These are phyloP conservation scores for Eupelmus urozonus DNA, from an alignment of 2,888 invertebrate species.

Conservation along the genomic window DNA sequence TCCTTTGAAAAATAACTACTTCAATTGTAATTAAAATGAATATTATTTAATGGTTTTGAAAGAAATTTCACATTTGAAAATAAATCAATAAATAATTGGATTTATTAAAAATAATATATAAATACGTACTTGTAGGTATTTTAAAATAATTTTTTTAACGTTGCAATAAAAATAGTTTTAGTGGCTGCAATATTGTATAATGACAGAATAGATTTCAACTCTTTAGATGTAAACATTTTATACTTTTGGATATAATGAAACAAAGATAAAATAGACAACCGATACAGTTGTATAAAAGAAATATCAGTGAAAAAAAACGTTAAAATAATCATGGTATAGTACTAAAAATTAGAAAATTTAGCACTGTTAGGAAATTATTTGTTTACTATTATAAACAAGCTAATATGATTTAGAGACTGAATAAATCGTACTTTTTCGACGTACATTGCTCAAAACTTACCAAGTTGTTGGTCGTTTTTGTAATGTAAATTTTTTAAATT, in stretches of 20 bases:
- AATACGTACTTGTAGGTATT: neutral
- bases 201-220: constrained; percentile 1
- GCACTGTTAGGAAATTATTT: constrained; percentile 14
- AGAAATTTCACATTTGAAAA: neutral
- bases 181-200: constrained; percentile 4
- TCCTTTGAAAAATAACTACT: neutral
- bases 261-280: constrained; percentile 31
- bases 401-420: constrained; percentile 28
- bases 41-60: neutral
- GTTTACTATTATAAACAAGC: constrained; percentile 10
- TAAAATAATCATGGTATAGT: constrained; percentile 14
- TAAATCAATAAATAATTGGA: no score
- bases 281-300: no score
- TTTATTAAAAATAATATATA: neutral
- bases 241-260: constrained; percentile 39
- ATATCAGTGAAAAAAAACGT: no score
- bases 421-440: constrained; percentile 34
- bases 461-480: neutral
- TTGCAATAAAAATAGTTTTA: constrained; percentile 5
- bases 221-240: constrained; percentile 11
- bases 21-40: neutral
- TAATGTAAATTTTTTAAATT: constrained; percentile 1
- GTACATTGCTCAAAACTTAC: neutral
- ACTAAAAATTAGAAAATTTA: neutral
- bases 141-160: no score